phyloP scores from a whole-genome alignment of 1,140 invertebrate genomes.

The Brachionus sp. region DNA sequence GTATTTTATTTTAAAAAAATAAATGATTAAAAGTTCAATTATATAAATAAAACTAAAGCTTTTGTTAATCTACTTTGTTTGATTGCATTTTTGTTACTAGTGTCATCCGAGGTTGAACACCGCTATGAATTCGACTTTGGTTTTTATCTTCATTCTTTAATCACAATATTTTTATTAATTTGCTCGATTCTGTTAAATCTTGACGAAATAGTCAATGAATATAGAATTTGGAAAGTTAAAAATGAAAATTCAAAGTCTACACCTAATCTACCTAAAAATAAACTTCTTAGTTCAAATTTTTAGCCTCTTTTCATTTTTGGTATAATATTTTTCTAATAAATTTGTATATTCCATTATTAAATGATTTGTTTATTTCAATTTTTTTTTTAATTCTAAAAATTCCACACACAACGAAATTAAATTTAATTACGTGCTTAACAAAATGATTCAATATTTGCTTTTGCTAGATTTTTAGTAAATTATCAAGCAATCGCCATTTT shows the following conservation, averaged over 20 bases:
- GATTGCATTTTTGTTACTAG: conserved; percentile 23
- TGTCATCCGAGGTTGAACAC: conserved; percentile 25
- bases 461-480: no score
- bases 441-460: no score
- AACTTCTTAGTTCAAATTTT: background rate
- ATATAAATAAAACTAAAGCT: background rate
- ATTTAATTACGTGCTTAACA: no score
- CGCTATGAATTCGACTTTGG: background rate
- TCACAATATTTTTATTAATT: background rate
- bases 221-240: conserved; percentile 39
- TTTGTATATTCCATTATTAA: background rate
- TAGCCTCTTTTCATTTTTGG: background rate
- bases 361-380: background rate
- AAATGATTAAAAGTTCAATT: background rate
- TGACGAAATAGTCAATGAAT: conserved; percentile 37
- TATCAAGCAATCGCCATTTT: no score
- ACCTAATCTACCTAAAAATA: background rate
- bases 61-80: background rate
- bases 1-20: background rate
- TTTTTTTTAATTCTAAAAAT: no score
- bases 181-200: conserved; percentile 17
- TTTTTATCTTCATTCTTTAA: background rate
- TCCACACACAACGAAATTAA: no score
- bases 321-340: background rate
- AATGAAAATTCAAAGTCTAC: background rate